These are phyloP conservation scores for Pteropus alecto DNA, from an alignment of 2,113 vertebrate species.

Conservation along the genomic window DNA sequence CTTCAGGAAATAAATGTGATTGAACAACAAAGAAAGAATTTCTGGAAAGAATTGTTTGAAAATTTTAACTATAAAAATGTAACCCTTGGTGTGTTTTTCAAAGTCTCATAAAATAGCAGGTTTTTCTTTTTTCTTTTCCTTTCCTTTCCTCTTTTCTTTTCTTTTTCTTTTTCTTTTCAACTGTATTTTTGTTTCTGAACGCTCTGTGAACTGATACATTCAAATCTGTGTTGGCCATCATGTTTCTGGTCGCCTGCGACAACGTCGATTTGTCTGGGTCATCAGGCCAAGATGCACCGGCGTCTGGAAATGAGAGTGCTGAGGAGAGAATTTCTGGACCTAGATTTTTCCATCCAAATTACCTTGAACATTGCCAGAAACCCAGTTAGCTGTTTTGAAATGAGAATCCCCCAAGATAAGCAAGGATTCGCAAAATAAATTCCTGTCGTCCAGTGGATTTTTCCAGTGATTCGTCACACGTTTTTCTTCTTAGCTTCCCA, in stretches of 20 bases:
- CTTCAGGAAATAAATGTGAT: background rate
- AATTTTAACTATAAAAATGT: background rate
- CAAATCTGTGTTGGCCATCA: background rate
- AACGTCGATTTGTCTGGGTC: background rate
- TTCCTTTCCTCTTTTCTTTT: background rate
- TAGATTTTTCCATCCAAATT: background rate
- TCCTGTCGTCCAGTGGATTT: background rate
- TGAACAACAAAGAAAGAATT: background rate
- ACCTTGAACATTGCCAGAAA: background rate
- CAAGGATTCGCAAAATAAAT: background rate
- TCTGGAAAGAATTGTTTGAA: background rate
- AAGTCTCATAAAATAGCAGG: background rate
- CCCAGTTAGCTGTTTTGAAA: background rate
- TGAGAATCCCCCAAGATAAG: background rate
- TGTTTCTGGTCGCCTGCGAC: background rate
- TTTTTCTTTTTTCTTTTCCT: background rate
- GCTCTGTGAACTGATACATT: background rate
- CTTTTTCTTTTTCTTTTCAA: background rate
- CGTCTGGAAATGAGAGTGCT: background rate
- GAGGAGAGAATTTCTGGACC: background rate
- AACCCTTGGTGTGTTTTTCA: background rate
- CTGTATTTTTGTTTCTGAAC: background rate
- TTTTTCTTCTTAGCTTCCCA: background rate
- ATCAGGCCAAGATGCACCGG: background rate
- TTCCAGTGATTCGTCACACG: background rate